Evolutionary conservation across 2,888 invertebrate species (phyloP).

Genomic region (Nezara viridula): DNA sequence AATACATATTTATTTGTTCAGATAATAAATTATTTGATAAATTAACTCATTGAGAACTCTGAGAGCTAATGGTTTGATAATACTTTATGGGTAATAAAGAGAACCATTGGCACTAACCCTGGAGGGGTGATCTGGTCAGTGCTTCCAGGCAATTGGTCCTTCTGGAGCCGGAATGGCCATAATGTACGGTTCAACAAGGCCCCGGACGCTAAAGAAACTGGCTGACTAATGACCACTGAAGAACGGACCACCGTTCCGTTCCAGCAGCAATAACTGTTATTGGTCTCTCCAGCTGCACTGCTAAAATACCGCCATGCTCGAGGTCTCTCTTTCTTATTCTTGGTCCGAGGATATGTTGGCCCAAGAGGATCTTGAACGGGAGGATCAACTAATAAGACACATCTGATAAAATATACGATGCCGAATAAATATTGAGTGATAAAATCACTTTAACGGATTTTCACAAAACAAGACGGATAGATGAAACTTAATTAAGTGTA

Average conservation of each 20-base stretch:
- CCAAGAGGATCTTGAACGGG: neutral
- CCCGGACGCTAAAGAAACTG: conserved; percentile 10
- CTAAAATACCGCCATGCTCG: neutral
- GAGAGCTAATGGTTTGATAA: neutral
- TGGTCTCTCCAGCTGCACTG: neutral
- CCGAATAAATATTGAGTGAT: too few relatives aligned
- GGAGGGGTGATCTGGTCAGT: neutral
- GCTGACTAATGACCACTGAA: conserved; percentile 31
- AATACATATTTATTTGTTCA: too few relatives aligned
- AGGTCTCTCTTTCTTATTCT: neutral
- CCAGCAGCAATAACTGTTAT: conserved; percentile 29
- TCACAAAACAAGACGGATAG: too few relatives aligned
- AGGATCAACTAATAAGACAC: neutral
- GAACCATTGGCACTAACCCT: neutral
- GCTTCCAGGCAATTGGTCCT: conserved; percentile 27
- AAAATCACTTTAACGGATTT: too few relatives aligned
- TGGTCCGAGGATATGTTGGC: neutral
- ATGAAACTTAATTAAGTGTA: too few relatives aligned
- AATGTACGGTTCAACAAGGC: conserved; percentile 41
- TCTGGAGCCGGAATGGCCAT: neutral
- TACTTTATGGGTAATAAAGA: neutral
- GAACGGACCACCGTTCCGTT: neutral
- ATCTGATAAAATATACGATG: neutral
- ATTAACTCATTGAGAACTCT: too few relatives aligned
- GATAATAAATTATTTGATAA: too few relatives aligned